phyloP scores from a whole-genome alignment of 92 coral and sea anemone genomes.

The Siderastrea siderea region DNA sequence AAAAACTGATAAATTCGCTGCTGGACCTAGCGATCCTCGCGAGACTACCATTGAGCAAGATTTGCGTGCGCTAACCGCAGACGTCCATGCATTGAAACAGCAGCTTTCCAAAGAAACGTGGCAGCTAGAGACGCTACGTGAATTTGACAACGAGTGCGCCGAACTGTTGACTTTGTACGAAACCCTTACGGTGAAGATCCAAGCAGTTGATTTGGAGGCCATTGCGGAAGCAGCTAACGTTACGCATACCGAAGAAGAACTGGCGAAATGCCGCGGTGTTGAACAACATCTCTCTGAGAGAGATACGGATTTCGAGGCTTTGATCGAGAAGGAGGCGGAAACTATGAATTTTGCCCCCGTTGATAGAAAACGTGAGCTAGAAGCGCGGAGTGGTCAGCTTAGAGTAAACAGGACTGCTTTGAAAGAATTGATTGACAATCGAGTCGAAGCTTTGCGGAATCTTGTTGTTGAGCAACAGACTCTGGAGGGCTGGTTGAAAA shows the following conservation, averaged over 20 bases:
- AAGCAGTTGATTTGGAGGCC: slow-evolving; percentile 10
- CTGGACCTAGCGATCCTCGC: slow-evolving; percentile 6
- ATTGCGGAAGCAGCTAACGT: neutral
- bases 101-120: slow-evolving; percentile 31
- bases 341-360: slow-evolving; percentile 23
- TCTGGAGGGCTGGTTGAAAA: slow-evolving; percentile 78
- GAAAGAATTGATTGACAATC: slow-evolving; percentile 27
- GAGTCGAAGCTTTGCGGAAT: slow-evolving; percentile 57
- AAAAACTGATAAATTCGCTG: slow-evolving; percentile 9
- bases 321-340: slow-evolving; percentile 42
- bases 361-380: slow-evolving; percentile 40
- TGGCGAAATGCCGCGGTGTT: slow-evolving; percentile 58
- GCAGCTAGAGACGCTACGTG: slow-evolving; percentile 41
- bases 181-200: neutral
- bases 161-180: slow-evolving; percentile 19
- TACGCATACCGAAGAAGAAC: slow-evolving; percentile 52
- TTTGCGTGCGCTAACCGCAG: slow-evolving; percentile 37
- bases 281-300: slow-evolving; percentile 56
- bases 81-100: slow-evolving; percentile 11
- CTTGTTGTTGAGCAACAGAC: slow-evolving; percentile 82
- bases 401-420: slow-evolving; percentile 23
- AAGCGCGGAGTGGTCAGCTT: slow-evolving; percentile 40
- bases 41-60: slow-evolving; percentile 58
- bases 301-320: slow-evolving; percentile 40
- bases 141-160: slow-evolving; percentile 42